Evolutionary conservation across 2,888 invertebrate species (phyloP).

Genomic region (Hydraecia micacea): DNA sequence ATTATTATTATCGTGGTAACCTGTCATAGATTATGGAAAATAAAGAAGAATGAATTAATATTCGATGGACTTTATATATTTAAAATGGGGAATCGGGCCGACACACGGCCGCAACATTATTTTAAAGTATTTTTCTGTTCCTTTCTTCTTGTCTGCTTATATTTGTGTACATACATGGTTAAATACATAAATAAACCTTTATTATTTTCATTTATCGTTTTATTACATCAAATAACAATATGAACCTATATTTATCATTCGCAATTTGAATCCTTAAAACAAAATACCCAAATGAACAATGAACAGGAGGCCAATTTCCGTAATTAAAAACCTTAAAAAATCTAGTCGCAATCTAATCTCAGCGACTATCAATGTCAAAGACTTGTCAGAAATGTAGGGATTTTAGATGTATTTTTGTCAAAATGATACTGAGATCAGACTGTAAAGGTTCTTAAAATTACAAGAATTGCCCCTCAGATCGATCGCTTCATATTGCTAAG

Average conservation of each 20-base stretch:
- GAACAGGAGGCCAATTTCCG: background rate
- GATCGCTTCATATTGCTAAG: background rate
- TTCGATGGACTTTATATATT: background rate
- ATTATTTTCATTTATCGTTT: background rate
- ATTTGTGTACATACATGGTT: background rate
- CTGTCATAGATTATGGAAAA: background rate
- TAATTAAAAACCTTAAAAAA: too few species aligned
- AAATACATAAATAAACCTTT: background rate
- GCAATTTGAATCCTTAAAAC: background rate
- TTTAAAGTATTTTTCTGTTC: background rate
- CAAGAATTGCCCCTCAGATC: background rate
- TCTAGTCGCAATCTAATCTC: too few species aligned
- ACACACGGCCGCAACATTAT: background rate
- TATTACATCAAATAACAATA: background rate
- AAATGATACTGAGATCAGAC: too few species aligned
- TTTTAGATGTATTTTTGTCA: too few species aligned
- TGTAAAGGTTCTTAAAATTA: too few species aligned
- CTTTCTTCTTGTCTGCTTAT: background rate
- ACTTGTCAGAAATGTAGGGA: background rate
- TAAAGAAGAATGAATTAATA: background rate
- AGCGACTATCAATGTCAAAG: too few species aligned
- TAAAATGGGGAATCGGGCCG: background rate
- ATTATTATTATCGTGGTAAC: background rate
- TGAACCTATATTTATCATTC: background rate
- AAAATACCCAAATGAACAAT: background rate